Conservation (phyloP, 2,113 vertebrate species). For the Odocoileus hemionus region DNA sequence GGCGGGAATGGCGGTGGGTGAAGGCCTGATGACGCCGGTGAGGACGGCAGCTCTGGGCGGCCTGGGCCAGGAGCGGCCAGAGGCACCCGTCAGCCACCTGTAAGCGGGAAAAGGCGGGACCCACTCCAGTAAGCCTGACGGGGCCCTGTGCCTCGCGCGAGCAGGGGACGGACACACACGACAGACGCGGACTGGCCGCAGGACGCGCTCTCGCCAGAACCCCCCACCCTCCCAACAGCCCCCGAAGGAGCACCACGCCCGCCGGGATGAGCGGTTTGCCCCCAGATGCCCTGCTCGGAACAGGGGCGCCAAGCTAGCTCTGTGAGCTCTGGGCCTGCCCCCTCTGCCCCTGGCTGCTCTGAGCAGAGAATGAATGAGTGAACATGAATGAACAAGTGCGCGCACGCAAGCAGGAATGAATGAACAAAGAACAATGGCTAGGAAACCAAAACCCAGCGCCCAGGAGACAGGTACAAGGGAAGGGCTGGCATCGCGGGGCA, state of each 20-base stretch:
- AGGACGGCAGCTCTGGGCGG: neutral
- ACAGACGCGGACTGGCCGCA: neutral
- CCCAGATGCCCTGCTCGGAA: neutral
- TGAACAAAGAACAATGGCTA: neutral
- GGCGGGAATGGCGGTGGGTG: rapidly evolving
- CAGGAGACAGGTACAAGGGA: neutral
- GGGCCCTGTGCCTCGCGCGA: neutral
- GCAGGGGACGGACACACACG: neutral
- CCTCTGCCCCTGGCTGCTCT: neutral
- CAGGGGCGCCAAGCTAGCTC: neutral
- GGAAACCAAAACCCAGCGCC: neutral
- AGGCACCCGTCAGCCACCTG: neutral
- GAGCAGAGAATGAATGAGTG: neutral
- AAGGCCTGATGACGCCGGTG: rapidly evolving
- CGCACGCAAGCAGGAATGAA: neutral
- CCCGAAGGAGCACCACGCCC: neutral
- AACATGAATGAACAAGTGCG: neutral
- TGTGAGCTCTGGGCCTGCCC: neutral
- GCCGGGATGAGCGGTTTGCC: neutral
- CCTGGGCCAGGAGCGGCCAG: neutral
- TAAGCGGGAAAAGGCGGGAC: neutral
- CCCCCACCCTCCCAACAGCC: neutral
- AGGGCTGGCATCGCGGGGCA: rapidly evolving
- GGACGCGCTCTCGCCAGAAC: neutral
- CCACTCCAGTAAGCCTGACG: neutral